Conservation (phyloP, 37 sponge, comb jelly and placozoan genomes). For the Beroe forskalii region DNA sequence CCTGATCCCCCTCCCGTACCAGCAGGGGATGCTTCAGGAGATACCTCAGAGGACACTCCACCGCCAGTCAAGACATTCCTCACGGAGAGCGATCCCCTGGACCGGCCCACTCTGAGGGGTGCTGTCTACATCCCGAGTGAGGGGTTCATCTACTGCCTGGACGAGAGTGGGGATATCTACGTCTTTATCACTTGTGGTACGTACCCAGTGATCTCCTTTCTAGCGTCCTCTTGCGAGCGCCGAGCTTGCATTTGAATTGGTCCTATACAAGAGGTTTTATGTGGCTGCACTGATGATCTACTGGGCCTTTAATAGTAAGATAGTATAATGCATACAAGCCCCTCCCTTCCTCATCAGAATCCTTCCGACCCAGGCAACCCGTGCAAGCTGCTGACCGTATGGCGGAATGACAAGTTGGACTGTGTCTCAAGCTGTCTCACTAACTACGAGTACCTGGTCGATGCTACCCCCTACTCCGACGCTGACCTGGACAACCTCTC, state of each 20-base stretch:
- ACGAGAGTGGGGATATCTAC: slow-evolving; percentile 27
- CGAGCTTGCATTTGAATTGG: no score
- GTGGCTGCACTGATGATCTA: no score
- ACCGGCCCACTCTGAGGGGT: background rate
- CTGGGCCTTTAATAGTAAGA: background rate
- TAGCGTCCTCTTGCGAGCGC: no score
- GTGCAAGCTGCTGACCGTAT: slow-evolving; percentile 41
- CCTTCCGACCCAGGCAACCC: slow-evolving; percentile 21
- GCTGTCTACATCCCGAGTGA: slow-evolving; percentile 56
- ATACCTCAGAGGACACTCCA: background rate
- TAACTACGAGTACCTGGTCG: slow-evolving; percentile 61
- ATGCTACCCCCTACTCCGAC: slow-evolving; percentile 55
- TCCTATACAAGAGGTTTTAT: no score
- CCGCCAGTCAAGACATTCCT: background rate
- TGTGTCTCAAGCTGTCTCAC: slow-evolving; percentile 55
- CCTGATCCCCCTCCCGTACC: background rate
- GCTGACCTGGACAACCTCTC: slow-evolving; percentile 39
- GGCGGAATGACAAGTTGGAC: background rate
- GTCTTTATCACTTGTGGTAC: slow-evolving; percentile 17
- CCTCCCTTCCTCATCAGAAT: background rate
- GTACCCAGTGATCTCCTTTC: no score
- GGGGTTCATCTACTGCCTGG: slow-evolving; percentile 62
- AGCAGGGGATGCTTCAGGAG: background rate
- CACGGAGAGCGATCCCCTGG: slow-evolving; percentile 21
- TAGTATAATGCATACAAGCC: background rate